Conservation (phyloP, 2,797 vertebrate species). For the Parotocinclus haroldoi region DNA sequence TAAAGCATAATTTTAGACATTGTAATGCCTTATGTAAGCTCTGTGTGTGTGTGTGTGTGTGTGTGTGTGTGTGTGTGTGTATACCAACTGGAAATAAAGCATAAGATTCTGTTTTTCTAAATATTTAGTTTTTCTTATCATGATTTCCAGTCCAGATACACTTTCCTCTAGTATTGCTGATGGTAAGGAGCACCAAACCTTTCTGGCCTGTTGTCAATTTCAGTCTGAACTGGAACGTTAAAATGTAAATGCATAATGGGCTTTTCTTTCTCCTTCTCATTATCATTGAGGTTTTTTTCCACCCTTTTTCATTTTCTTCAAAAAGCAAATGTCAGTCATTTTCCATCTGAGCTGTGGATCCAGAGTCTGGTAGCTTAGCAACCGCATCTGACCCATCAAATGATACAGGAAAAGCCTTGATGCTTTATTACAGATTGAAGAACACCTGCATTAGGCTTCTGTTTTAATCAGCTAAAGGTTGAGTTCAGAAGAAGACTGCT, state of each 20-base stretch:
- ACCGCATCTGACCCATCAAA: conserved; percentile 75
- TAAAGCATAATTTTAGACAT: too few species aligned
- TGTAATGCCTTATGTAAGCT: too few species aligned
- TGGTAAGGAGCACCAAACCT: neutral
- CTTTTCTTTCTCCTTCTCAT: conserved; percentile 25
- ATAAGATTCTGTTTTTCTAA: neutral
- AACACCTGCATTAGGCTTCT: neutral
- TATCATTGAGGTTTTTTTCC: conserved; percentile 50
- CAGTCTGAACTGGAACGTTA: conserved; percentile 7
- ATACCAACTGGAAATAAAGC: too few species aligned
- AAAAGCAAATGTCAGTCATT: conserved; percentile 67
- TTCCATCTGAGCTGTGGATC: conserved; percentile 70
- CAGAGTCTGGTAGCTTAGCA: conserved; percentile 78
- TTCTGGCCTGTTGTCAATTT: conserved; percentile 14
- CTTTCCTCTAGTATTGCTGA: neutral
- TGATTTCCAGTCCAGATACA: neutral
- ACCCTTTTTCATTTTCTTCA: conserved; percentile 54
- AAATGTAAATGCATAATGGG: conserved; percentile 16
- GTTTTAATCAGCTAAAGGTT: conserved; percentile 6
- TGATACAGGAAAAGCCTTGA: conserved; percentile 59
- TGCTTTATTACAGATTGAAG: conserved; percentile 27
- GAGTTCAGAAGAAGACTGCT: too few species aligned
- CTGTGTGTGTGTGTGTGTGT: too few species aligned
- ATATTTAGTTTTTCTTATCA: neutral
- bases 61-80: too few species aligned